A percentile compares a stretch with the other conserved stretches of the same genome.
phyloP scores from a whole-genome alignment of 2,888 invertebrate species.

The Hypolimnas misippus region DNA sequence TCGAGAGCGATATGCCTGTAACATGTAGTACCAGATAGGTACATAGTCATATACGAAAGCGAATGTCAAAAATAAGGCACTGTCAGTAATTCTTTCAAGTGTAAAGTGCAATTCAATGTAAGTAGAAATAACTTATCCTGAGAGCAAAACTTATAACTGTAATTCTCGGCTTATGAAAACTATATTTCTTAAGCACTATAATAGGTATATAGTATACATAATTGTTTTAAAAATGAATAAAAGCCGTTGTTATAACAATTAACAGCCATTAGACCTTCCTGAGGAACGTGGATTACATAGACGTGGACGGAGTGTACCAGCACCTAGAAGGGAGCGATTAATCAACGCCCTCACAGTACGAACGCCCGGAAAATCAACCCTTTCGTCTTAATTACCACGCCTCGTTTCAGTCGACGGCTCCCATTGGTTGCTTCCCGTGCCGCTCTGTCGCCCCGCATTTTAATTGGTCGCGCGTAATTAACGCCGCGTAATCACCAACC shows the following conservation, averaged over 20 bases:
- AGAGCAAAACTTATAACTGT: too few species aligned
- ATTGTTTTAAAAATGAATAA: not conserved
- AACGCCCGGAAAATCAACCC: constrained; percentile 82
- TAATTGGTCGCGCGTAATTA: constrained; percentile 82
- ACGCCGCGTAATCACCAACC: constrained; percentile 78
- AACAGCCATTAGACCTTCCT: not conserved
- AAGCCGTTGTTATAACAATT: not conserved
- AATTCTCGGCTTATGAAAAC: too few species aligned
- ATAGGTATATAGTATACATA: too few species aligned
- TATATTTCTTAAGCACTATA: too few species aligned
- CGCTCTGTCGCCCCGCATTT: constrained; percentile 70
- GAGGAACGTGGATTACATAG: not conserved
- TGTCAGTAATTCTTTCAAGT: too few species aligned
- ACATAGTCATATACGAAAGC: too few species aligned
- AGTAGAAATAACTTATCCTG: too few species aligned
- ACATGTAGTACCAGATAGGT: too few species aligned
- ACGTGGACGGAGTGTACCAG: constrained; percentile 14
- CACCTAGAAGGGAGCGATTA: constrained; percentile 61
- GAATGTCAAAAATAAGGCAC: too few species aligned
- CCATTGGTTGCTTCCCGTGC: constrained; percentile 64
- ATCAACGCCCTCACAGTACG: constrained; percentile 64
- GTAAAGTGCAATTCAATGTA: too few species aligned
- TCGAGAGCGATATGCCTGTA: too few species aligned
- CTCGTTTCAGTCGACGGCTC: constrained; percentile 70
- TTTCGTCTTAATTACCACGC: constrained; percentile 83